Percentiles rank a stretch among this genome's conserved stretches.
phyloP scores from a whole-genome alignment of 2,888 invertebrate species.

The Amblyteles armatorius region DNA sequence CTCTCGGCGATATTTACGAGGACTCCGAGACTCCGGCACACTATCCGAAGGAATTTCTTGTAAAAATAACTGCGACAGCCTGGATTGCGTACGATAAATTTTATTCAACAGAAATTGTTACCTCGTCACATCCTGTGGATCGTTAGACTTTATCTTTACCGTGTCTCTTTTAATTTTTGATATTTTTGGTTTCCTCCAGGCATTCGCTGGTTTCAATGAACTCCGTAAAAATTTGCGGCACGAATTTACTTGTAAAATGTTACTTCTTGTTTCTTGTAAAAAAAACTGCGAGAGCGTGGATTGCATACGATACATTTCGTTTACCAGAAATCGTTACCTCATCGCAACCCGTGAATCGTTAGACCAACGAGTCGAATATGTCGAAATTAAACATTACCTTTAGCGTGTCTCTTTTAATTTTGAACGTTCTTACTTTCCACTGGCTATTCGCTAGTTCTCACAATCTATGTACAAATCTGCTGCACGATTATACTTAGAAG shows the following conservation, averaged over 20 bases:
- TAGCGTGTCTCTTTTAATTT: no score
- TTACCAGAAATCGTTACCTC: not conserved
- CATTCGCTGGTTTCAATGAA: no score
- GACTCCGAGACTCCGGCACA: constrained; percentile 26
- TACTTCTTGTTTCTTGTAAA: constrained; percentile 50
- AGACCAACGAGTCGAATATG: no score
- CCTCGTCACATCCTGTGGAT: not conserved
- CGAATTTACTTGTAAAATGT: no score
- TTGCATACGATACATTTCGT: constrained; percentile 48
- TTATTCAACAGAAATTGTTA: not conserved
- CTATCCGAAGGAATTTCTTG: constrained; percentile 59
- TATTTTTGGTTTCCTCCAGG: not conserved
- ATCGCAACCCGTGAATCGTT: not conserved
- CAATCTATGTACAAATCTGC: no score
- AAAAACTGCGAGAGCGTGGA: constrained; percentile 39
- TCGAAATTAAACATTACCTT: no score
- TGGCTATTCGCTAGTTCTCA: no score
- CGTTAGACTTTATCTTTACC: not conserved
- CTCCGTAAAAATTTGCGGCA: no score
- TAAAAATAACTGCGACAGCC: constrained; percentile 52
- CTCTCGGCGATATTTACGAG: constrained; percentile 53
- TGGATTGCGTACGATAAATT: constrained; percentile 55
- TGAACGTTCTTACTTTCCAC: no score
- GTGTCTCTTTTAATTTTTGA: not conserved
- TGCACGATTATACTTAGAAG: no score